Base-by-base conservation (phyloP, 2,888 invertebrate genomes). In the Heliconius erato region DNA sequence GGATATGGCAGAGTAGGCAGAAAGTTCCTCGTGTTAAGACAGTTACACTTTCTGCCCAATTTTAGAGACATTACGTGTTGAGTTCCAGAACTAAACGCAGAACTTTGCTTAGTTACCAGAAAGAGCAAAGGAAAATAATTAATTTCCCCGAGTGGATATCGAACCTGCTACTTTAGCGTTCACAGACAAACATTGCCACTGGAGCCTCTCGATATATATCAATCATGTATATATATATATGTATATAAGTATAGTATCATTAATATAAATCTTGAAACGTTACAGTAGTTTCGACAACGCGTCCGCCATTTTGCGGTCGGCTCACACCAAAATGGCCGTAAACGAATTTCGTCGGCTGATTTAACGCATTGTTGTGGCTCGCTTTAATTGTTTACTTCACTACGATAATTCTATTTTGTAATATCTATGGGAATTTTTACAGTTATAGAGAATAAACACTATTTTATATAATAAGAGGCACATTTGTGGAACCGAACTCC, bases 291-390 rank as follows among this genome's bases (percentile, higher is more conserved):
- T 79, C 78, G 81, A 84, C 81, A 79, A 83, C 83, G 82, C 86
- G 85, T 69, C 89, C 88, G 88, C 92, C 92, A 93, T 93, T 93
- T 91, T 91, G 93, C 87, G 92, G 92, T 86, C 86, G 79, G 83
- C 83, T 83, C 87, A 86, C 88, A 89, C 88, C 91, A 88, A 91
- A 91, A 93, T 92, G 91, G 93, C 91, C 89, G 86, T 88, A 88
- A 65, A 79, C 84, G 81, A 88, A 88, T 87, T 89, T 87, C 88
- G 86, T 81, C 82, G 88, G 85, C 86, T 87, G 87, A 88, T 87
- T 88, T 87, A 86, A 88, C 86, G 85, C 81, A 74, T 83, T 84
- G 82, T 84, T 85, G 85, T 80, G 81, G 84, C 78, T 67, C 63
- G 82, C 79, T 82, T 79, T 71, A 77, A 85, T 85, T 85, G 85